Base-by-base conservation (phyloP, 2,888 invertebrate genomes). In the Amorpha juglandis region DNA sequence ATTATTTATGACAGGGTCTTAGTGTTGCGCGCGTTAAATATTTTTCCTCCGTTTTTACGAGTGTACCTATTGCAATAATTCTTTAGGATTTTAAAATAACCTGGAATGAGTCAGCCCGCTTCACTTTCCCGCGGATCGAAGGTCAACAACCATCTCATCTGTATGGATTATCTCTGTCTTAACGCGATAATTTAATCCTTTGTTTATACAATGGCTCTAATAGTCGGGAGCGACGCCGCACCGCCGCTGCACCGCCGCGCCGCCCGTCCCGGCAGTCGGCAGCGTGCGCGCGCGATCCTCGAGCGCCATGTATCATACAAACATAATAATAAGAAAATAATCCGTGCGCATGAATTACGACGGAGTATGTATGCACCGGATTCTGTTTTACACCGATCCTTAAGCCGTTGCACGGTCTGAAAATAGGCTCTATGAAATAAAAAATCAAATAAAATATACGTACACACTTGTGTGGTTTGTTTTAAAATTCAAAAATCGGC, bases 121-220 rank as follows among this genome's bases (percentile, higher is more conserved):
- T 74, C 76, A 76, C 77, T 80, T 78, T 78, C 76, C 72, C 73
- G 70, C 70, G 82, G 84, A 84, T 82, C 85, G 84, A 87, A 91
- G 90, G 91, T 90, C 88, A 90, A 90, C 89, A 90, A 89, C 91
- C 91, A 89, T 77, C 89, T 89, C 90, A 89, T 89, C 89, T 90
- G 89, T 86, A 84, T 83, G 91, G 91, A 91, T 91, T 90, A 91
- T 89, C 90, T 86, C 88, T 74, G 87, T 89, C 89, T 90, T 89
- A 88, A 87, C 85, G 86, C 88, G 89, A 89, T 90, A 89, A 91
- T 90, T 91, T 92, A 91, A 92, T 91, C 91, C 87, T 89, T 88
- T 92, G 91, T 92, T 91, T 92, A 91, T 90, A 86, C 89, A 90
- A 89, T 83, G 89, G 87, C 83, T 88, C 88, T 91, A 90, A 92